Base-by-base conservation (phyloP, 2,888 invertebrate genomes). In the Acanthosepion lycidas region DNA sequence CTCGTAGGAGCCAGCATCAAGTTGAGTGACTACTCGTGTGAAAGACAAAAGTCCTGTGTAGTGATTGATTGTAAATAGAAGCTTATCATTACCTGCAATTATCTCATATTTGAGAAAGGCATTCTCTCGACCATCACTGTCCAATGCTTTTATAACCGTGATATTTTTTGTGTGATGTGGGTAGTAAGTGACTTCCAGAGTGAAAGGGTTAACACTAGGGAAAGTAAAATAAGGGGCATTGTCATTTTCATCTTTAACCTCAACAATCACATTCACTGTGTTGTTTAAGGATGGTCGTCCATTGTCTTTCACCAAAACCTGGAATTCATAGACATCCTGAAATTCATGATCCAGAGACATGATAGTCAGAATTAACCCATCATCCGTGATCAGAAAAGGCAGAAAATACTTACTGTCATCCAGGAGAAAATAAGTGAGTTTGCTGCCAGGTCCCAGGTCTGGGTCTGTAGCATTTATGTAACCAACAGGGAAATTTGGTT, bases 401-500 rank as follows among this genome's bases (percentile, higher is more conserved):
- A 78, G n/a, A 12, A 78, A 78, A 33, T 78, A 78, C 33, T 78
- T 78, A 12, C 78, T 78, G n/a, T 78, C 78, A 5, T 33, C 78
- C 78, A 78, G n/a, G 15, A 78, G 78, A 18, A 78, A 78, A 78
- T 78, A 78, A n/a, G 78, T 78, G 78, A 78, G 78, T 78, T 78
- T 78, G n/a, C 78, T 78, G 12, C 78, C 78, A 15, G 78, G n/a
- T n/a, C 95, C 95, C 26, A 95, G 92, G 94, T 96, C 96, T 6
- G 95, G 95, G 94, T 96, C 96, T 28, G 95, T 95, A 33, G 96
- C 96, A 8, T 95, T 94, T 20, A 96, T 95, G 51, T 95, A 95
- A 18, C 95, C 94, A n/a, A 96, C 95, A 78, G 95, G 95, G 48
- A 95, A 95, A 51, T 95, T 95, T 20, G 95, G 91, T 4, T 95